phyloP scores from a whole-genome alignment of 1,140 invertebrate species.

The Drosophila pachea region DNA sequence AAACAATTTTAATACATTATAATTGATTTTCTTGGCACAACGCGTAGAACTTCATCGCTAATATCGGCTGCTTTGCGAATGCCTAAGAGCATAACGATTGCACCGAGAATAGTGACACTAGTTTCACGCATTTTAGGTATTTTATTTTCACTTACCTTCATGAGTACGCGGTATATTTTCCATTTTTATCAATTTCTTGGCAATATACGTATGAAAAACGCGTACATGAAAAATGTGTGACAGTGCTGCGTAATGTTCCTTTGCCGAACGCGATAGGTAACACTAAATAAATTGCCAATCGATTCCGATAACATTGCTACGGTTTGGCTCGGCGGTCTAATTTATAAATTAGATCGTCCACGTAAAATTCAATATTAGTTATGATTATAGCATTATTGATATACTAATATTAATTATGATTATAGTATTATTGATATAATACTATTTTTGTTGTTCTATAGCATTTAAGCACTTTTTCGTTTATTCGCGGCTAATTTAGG shows the following conservation, averaged over 20 bases:
- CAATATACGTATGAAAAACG: slow-evolving; percentile 57
- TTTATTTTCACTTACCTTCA: slow-evolving; percentile 84
- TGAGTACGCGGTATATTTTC: slow-evolving; percentile 88
- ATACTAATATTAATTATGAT: no score
- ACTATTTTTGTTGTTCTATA: no score
- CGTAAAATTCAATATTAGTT: no score
- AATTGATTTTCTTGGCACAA: slow-evolving; percentile 51
- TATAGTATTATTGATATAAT: no score
- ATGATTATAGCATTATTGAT: no score
- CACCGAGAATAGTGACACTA: neutral
- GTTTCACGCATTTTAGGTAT: neutral
- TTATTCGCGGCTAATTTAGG: neutral
- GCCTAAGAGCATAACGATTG: neutral
- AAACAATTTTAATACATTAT: slow-evolving; percentile 20
- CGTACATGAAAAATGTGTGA: slow-evolving; percentile 62
- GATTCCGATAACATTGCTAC: slow-evolving; percentile 1
- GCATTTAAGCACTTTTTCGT: neutral
- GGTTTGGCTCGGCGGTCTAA: neutral
- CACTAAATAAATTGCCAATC: neutral
- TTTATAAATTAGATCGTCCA: no score
- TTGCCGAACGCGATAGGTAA: neutral
- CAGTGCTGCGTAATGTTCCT: slow-evolving; percentile 20
- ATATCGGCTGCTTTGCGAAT: neutral
- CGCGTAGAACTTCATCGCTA: neutral
- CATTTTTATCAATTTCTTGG: slow-evolving; percentile 79